These are phyloP conservation scores for Leucoma salicis DNA, from an alignment of 2,888 invertebrate species.

Conservation along the genomic window DNA sequence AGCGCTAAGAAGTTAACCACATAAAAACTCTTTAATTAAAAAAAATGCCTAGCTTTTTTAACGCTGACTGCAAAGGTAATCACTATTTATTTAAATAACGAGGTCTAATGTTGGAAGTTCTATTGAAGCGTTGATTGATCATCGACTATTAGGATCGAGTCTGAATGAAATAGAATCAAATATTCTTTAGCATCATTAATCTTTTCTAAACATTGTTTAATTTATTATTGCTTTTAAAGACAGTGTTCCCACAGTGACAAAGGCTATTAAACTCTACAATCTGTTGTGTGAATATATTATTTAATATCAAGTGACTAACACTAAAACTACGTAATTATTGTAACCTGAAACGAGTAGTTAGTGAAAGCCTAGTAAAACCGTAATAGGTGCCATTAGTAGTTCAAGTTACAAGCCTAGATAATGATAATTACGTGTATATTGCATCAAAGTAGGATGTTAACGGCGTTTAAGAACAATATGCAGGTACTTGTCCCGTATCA, in stretches of 20 bases:
- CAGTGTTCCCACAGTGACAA: conserved; percentile 33
- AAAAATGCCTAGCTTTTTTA: too few relatives aligned
- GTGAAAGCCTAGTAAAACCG: conserved; percentile 9
- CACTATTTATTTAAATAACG: conserved; percentile 31
- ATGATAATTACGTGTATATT: not conserved
- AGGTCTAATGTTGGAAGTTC: conserved; percentile 27
- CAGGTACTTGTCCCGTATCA: too few relatives aligned
- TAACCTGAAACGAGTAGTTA: conserved; percentile 14
- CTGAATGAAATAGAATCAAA: conserved; percentile 47
- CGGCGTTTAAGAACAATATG: too few relatives aligned
- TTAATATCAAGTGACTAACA: conserved; percentile 2
- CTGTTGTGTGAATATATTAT: conserved; percentile 19
- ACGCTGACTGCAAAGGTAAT: too few relatives aligned
- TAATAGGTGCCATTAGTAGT: conserved; percentile 6
- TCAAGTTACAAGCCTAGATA: conserved; percentile 7
- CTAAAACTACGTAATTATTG: conserved; percentile 10
- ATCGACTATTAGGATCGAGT: conserved; percentile 47
- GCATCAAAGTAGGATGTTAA: not conserved
- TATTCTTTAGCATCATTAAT: conserved; percentile 51
- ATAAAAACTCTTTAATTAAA: too few relatives aligned
- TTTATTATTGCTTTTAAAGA: conserved; percentile 30
- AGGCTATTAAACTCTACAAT: conserved; percentile 18
- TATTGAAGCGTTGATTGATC: conserved; percentile 53
- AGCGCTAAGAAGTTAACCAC: too few relatives aligned
- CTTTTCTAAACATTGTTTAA: conserved; percentile 46